Percentiles rank a stretch among this genome's conserved stretches.
These are phyloP conservation scores for Timema podura DNA, from an alignment of 2,888 invertebrate genomes.

Conservation along the genomic window DNA sequence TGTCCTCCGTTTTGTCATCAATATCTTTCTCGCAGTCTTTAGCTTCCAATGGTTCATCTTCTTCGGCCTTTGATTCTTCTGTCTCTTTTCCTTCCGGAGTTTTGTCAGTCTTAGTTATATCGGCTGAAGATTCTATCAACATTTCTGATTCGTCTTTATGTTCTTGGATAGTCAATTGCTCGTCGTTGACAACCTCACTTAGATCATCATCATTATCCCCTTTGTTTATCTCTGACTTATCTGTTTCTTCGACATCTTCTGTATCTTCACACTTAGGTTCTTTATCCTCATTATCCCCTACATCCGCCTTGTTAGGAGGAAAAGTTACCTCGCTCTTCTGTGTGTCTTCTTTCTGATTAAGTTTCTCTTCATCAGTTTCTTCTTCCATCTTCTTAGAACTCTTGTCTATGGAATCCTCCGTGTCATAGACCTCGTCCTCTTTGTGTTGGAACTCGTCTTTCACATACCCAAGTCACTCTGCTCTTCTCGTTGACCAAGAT, in stretches of 20 bases:
- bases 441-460: background rate
- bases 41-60: slow-evolving; percentile 31
- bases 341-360: slow-evolving; percentile 30
- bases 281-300: slow-evolving; percentile 32
- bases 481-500: no score
- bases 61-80: slow-evolving; percentile 29
- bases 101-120: slow-evolving; percentile 32
- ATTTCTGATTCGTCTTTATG: slow-evolving; percentile 4
- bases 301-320: slow-evolving; percentile 31
- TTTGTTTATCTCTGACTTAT: slow-evolving; percentile 19
- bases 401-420: slow-evolving; percentile 19
- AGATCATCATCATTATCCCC: slow-evolving; percentile 5
- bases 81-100: slow-evolving; percentile 30
- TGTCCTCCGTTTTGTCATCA: slow-evolving; percentile 7
- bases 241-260: slow-evolving; percentile 27
- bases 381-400: slow-evolving; percentile 32
- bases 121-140: slow-evolving; percentile 30
- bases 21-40: slow-evolving; percentile 34
- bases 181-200: background rate
- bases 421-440: background rate
- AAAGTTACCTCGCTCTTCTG: slow-evolving; percentile 33
- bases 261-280: slow-evolving; percentile 33
- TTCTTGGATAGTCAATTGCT: background rate
- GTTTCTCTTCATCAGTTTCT: slow-evolving; percentile 27
- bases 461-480: slow-evolving; percentile 15